Conservation (phyloP, 2,797 vertebrate genomes). For the Periparus ater region DNA sequence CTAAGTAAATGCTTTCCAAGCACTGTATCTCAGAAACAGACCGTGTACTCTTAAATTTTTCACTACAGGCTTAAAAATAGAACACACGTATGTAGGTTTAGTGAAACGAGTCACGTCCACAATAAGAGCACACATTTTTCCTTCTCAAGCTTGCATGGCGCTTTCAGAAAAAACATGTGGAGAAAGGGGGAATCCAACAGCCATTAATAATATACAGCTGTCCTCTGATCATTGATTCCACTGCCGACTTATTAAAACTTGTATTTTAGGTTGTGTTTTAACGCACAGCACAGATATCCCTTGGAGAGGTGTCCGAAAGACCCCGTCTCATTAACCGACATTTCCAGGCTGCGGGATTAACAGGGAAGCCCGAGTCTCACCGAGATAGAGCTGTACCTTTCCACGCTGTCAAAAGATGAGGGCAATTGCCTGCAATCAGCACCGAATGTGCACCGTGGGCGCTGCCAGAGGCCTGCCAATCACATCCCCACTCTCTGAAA, state of each 20-base stretch:
- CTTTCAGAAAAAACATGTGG: background rate
- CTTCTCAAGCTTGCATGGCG: background rate
- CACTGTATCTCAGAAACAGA: slow-evolving; percentile 35
- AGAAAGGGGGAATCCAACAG: background rate
- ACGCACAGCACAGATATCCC: background rate
- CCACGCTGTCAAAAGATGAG: slow-evolving; percentile 78
- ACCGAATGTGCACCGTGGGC: slow-evolving; percentile 69
- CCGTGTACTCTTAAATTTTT: slow-evolving; percentile 67
- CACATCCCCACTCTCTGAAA: slow-evolving; percentile 69
- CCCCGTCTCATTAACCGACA: slow-evolving; percentile 10
- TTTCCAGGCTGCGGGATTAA: slow-evolving; percentile 63
- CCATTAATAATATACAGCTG: background rate
- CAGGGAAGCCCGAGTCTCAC: slow-evolving; percentile 70
- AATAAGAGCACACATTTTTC: slow-evolving; percentile 6
- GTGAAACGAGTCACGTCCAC: slow-evolving; percentile 60
- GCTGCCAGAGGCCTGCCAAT: slow-evolving; percentile 85
- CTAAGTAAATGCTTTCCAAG: slow-evolving; percentile 61
- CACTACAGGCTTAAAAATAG: slow-evolving; percentile 76
- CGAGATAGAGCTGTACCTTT: slow-evolving; percentile 82
- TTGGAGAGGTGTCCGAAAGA: background rate
- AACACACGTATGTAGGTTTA: slow-evolving; percentile 63
- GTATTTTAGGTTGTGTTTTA: background rate
- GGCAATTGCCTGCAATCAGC: slow-evolving; percentile 84
- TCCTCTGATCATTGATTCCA: background rate
- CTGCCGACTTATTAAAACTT: background rate